These are phyloP conservation scores for Rousettus leschenaultii DNA, from an alignment of 2,113 vertebrate genomes.

Conservation along the genomic window DNA sequence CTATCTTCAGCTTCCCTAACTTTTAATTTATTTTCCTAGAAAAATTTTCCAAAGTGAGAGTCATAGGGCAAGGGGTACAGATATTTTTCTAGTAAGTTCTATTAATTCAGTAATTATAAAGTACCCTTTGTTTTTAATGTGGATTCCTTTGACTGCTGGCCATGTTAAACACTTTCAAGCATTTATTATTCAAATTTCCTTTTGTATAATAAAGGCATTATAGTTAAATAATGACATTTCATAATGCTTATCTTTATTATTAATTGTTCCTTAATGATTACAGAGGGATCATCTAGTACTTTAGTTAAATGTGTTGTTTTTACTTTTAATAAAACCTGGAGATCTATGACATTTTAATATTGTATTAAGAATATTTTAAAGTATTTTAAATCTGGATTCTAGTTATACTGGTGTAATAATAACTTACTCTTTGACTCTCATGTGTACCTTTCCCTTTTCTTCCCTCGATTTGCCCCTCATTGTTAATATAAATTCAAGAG, in stretches of 20 bases:
- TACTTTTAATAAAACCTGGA: background rate
- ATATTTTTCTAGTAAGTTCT: background rate
- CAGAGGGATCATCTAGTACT: background rate
- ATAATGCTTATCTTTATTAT: background rate
- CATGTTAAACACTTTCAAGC: slow-evolving; percentile 2
- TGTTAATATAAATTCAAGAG: background rate
- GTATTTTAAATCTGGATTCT: background rate
- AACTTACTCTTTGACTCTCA: background rate
- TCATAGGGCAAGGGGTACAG: background rate
- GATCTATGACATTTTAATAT: background rate
- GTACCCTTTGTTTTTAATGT: background rate
- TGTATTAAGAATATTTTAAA: background rate
- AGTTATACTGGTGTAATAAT: background rate
- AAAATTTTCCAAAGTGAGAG: background rate
- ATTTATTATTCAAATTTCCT: slow-evolving; percentile 8
- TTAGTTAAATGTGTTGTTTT: slow-evolving; percentile 4
- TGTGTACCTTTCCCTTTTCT: background rate
- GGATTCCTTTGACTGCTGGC: background rate
- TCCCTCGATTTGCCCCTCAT: background rate
- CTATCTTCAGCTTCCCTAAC: background rate
- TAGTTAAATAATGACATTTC: background rate
- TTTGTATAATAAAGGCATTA: slow-evolving; percentile 6
- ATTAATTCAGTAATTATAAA: slow-evolving; percentile 29
- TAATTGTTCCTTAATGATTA: background rate
- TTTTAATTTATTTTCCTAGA: background rate